Conservation (phyloP, 2,888 invertebrate species). For the Rhabditoides inermis region DNA sequence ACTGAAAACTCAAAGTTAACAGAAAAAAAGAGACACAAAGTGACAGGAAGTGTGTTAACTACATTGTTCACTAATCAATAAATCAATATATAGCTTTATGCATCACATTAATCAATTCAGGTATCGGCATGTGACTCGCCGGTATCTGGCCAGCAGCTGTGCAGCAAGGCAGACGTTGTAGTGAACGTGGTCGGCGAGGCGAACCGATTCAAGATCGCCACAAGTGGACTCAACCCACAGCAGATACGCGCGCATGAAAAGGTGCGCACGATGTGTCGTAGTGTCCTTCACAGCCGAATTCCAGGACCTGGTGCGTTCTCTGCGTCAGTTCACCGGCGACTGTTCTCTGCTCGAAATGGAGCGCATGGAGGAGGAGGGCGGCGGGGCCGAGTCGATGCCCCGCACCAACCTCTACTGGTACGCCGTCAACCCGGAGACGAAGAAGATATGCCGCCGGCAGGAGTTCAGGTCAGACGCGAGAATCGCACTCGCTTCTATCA, state of each 20-base stretch:
- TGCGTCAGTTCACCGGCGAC: conserved; percentile 42
- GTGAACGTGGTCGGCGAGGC: conserved; percentile 39
- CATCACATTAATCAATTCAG: no score
- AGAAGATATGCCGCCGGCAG: conserved; percentile 46
- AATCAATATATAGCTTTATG: no score
- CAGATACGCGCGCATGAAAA: conserved; percentile 40
- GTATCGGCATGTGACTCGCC: conserved; percentile 46
- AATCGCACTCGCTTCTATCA: neutral
- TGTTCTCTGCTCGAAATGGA: conserved; percentile 46
- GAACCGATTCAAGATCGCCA: conserved; percentile 43
- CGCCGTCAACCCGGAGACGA: conserved; percentile 43
- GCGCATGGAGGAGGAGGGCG: conserved; percentile 31
- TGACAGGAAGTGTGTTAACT: neutral
- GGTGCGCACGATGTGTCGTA: conserved; percentile 11
- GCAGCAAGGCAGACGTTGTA: conserved; percentile 40
- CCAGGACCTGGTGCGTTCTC: conserved; percentile 39
- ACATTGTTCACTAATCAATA: neutral
- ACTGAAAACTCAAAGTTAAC: neutral
- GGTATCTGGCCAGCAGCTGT: conserved; percentile 33
- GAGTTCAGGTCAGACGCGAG: conserved; percentile 29
- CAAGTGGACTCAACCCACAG: conserved; percentile 38
- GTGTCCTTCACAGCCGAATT: neutral
- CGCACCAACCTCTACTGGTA: conserved; percentile 46
- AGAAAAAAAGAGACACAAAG: neutral
- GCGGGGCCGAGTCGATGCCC: conserved; percentile 3